Percentiles rank a stretch among this genome's conserved stretches.
These are phyloP conservation scores for Drosophila birchii DNA, from an alignment of 2,888 invertebrate species.

Conservation along the genomic window DNA sequence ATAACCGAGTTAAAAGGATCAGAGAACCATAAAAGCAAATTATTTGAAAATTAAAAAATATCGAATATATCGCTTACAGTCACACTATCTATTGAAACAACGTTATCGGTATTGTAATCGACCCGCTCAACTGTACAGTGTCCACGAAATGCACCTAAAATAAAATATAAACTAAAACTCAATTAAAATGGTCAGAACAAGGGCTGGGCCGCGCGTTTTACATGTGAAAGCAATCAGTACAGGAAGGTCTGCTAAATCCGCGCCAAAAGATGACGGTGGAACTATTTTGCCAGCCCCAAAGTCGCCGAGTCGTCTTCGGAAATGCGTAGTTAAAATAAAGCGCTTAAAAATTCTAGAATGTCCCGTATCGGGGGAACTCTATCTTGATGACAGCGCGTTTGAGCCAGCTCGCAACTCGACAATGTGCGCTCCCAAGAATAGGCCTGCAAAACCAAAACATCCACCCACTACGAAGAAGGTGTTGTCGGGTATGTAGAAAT, in stretches of 20 bases:
- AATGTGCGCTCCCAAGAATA: slow-evolving; percentile 19
- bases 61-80: too few species aligned
- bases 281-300: background rate
- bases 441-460: background rate
- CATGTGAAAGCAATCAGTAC: too few species aligned
- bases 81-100: background rate
- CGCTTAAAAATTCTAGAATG: slow-evolving; percentile 28
- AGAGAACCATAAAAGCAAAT: too few species aligned
- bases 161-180: background rate
- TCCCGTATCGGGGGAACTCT: background rate
- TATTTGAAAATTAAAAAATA: too few species aligned
- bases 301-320: slow-evolving; percentile 5
- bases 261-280: background rate
- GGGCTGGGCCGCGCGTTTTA: background rate
- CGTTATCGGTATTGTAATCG: background rate
- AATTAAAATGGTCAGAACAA: slow-evolving; percentile 48
- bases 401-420: slow-evolving; percentile 58
- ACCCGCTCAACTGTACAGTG: slow-evolving; percentile 11
- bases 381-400: slow-evolving; percentile 21
- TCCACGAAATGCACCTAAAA: background rate
- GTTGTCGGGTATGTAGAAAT: slow-evolving; percentile 19
- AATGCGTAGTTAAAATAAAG: slow-evolving; percentile 52
- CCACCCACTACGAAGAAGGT: background rate
- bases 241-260: background rate
- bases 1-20: too few species aligned